phyloP scores from a whole-genome alignment of 64 coral and sea anemone species.

The Stichodactyla helianthus region DNA sequence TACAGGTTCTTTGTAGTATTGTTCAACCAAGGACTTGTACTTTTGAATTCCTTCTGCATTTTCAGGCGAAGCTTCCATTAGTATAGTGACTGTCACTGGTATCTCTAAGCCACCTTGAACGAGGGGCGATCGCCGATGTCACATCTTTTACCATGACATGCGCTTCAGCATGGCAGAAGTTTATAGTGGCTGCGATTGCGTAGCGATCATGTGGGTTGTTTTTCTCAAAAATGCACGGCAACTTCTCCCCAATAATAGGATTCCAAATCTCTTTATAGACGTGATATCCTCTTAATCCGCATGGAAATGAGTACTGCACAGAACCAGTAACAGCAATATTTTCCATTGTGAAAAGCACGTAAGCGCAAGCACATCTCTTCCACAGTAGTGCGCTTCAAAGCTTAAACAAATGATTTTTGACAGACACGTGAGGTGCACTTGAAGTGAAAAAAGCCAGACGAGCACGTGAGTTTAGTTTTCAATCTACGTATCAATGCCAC shows the following conservation, averaged over 20 bases:
- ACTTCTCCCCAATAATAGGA: slow-evolving; percentile 34
- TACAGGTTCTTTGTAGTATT: too few species aligned
- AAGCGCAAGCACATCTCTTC: neutral
- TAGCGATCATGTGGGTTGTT: slow-evolving; percentile 46
- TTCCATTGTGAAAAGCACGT: neutral
- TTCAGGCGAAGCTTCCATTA: too few species aligned
- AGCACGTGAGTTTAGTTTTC: neutral
- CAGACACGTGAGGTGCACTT: neutral
- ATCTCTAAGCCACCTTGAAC: too few species aligned
- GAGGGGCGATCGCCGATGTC: too few species aligned
- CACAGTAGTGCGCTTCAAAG: neutral
- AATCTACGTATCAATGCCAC: too few species aligned
- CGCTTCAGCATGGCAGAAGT: slow-evolving; percentile 23
- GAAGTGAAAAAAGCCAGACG: neutral
- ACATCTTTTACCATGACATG: too few species aligned
- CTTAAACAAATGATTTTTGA: neutral
- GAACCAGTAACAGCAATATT: neutral
- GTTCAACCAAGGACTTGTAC: too few species aligned
- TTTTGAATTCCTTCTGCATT: too few species aligned
- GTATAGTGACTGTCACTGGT: too few species aligned
- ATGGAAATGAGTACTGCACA: slow-evolving; percentile 22
- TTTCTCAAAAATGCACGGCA: slow-evolving; percentile 37
- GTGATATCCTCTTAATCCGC: slow-evolving; percentile 28
- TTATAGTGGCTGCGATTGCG: slow-evolving; percentile 32
- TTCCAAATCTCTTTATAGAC: slow-evolving; percentile 55